A percentile compares a stretch with the other conserved stretches of the same genome.
phyloP scores from a whole-genome alignment of 1,140 invertebrate species.

The Hydropsyche tenuis region DNA sequence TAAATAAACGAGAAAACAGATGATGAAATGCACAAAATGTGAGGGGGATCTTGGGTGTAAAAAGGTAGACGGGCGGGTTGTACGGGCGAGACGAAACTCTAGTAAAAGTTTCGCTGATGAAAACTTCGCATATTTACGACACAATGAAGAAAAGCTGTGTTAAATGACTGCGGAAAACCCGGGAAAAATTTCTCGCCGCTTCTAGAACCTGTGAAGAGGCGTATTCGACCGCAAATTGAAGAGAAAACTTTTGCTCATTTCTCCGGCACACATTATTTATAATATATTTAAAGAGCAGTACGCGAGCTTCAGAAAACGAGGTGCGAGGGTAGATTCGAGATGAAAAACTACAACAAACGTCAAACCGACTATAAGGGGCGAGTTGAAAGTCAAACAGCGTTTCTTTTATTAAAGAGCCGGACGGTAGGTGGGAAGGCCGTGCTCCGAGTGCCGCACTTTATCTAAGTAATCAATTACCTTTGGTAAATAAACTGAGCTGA shows the following conservation, averaged over 20 bases:
- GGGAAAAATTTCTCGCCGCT: slow-evolving; percentile 26
- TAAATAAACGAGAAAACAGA: slow-evolving; percentile 12
- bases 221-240: slow-evolving; percentile 38
- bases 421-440: background rate
- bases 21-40: slow-evolving; percentile 14
- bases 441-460: slow-evolving; percentile 29
- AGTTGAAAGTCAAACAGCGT: slow-evolving; percentile 35
- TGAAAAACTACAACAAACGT: background rate
- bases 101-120: slow-evolving; percentile 23
- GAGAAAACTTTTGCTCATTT: slow-evolving; percentile 33
- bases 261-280: slow-evolving; percentile 23
- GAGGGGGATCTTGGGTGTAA: too few relatives aligned
- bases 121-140: slow-evolving; percentile 28
- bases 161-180: slow-evolving; percentile 28
- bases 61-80: background rate
- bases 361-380: background rate
- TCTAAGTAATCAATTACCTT: slow-evolving; percentile 46
- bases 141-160: slow-evolving; percentile 27
- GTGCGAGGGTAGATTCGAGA: background rate
- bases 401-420: slow-evolving; percentile 30
- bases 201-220: slow-evolving; percentile 19
- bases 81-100: slow-evolving; percentile 24
- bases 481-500: slow-evolving; percentile 39
- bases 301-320: too few relatives aligned
- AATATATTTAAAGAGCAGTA: slow-evolving; percentile 27